Evolutionary conservation across 1,140 invertebrate genomes (phyloP).

Genomic region (Paramacrobiotus metropolitanus): DNA sequence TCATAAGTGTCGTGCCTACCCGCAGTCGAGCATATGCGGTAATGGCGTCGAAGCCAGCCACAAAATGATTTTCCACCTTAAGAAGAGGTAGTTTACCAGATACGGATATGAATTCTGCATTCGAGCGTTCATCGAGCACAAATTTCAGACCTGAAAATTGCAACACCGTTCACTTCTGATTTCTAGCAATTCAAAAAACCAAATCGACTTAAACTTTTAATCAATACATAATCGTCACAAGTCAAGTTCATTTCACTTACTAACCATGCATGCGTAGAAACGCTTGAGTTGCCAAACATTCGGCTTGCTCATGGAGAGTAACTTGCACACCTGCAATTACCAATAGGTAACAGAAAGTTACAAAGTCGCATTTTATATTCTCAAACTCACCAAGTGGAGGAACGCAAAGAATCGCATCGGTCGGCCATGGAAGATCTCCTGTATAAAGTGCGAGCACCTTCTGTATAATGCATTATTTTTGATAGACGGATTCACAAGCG

Average conservation of each 20-base stretch:
- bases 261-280: slow-evolving; percentile 82
- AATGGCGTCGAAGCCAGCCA: not conserved
- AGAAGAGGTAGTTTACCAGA: not conserved
- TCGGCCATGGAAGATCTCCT: slow-evolving; percentile 2
- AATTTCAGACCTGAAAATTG: not conserved
- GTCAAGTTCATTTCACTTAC: no score
- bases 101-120: not conserved
- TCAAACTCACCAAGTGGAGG: not conserved
- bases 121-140: not conserved
- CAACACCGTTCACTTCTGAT: not conserved
- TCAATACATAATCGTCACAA: no score
- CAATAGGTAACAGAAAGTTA: not conserved
- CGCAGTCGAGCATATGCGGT: not conserved
- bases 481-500: no score
- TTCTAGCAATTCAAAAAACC: no score
- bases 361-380: not conserved
- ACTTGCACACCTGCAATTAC: not conserved
- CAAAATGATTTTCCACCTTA: not conserved
- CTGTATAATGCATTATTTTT: no score
- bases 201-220: no score
- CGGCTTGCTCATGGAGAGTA: not conserved
- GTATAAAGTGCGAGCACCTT: not conserved
- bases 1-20: not conserved
- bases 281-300: slow-evolving; percentile 31
- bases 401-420: not conserved